These are phyloP conservation scores for Philaenus spumarius DNA, from an alignment of 1,140 invertebrate species.

Conservation along the genomic window DNA sequence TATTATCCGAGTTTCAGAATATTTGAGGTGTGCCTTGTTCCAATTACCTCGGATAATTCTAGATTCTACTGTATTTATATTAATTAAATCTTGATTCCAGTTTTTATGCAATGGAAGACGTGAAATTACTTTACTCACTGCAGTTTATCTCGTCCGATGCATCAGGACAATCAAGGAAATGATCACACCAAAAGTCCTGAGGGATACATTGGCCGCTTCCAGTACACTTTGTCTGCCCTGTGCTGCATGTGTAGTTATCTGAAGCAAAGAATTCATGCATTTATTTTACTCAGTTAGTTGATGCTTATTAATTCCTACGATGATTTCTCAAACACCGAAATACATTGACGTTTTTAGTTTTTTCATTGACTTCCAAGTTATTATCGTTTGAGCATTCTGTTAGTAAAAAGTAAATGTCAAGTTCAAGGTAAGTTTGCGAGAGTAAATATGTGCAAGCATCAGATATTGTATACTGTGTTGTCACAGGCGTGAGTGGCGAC, in stretches of 20 bases:
- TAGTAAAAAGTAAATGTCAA: no score
- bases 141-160: conserved; percentile 42
- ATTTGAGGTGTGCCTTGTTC: no score
- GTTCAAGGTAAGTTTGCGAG: no score
- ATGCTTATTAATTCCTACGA: background rate
- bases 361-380: background rate
- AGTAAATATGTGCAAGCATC: no score
- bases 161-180: conserved; percentile 41
- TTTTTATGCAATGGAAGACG: background rate
- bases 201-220: conserved; percentile 41
- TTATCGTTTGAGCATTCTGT: no score
- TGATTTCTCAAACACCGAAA: background rate
- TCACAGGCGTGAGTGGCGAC: no score
- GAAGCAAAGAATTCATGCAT: background rate
- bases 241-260: conserved; percentile 10
- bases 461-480: no score
- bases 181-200: conserved; percentile 39
- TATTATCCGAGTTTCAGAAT: background rate
- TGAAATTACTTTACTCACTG: conserved; percentile 30
- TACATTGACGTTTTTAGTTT: background rate
- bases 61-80: background rate
- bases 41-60: background rate
- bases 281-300: background rate
- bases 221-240: conserved; percentile 17
- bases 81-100: background rate